These are phyloP conservation scores for Gymnothorax javanicus DNA, from an alignment of 2,797 vertebrate genomes.

Conservation along the genomic window DNA sequence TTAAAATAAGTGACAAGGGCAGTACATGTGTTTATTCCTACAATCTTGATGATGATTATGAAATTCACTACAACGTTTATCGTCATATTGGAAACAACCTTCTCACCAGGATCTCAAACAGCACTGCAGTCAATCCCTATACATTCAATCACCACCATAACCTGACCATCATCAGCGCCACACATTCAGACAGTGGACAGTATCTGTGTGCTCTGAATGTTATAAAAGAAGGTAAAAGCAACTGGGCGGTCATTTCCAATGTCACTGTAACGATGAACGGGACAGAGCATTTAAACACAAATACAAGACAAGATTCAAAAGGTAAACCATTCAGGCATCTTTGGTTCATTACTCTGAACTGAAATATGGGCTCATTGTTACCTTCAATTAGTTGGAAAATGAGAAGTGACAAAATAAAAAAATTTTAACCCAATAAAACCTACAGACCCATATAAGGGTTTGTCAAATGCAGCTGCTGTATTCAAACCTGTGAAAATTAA, in stretches of 20 bases:
- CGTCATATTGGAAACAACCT: slow-evolving; percentile 14
- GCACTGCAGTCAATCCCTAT: background rate
- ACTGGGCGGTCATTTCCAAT: slow-evolving; percentile 33
- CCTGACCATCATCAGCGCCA: slow-evolving; percentile 34
- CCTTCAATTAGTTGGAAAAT: background rate
- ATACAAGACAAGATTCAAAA: background rate
- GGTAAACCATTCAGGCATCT: background rate
- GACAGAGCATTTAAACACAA: background rate
- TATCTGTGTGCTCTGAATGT: slow-evolving; percentile 39
- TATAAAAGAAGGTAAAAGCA: background rate
- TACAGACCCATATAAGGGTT: too few relatives aligned
- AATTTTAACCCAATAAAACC: background rate
- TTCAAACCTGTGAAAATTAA: too few relatives aligned
- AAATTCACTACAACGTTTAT: background rate
- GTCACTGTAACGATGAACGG: slow-evolving; percentile 25
- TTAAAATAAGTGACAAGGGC: slow-evolving; percentile 28
- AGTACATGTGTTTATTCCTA: slow-evolving; percentile 41
- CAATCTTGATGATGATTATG: background rate
- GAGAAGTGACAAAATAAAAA: background rate
- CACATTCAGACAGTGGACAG: slow-evolving; percentile 33
- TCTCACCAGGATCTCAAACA: slow-evolving; percentile 17
- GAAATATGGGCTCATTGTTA: background rate
- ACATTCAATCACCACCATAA: background rate
- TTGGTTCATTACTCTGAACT: background rate
- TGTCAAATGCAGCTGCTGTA: too few relatives aligned